Evolutionary conservation across 2,113 vertebrate genomes (phyloP).

Genomic region (Myiozetetes cayanensis): DNA sequence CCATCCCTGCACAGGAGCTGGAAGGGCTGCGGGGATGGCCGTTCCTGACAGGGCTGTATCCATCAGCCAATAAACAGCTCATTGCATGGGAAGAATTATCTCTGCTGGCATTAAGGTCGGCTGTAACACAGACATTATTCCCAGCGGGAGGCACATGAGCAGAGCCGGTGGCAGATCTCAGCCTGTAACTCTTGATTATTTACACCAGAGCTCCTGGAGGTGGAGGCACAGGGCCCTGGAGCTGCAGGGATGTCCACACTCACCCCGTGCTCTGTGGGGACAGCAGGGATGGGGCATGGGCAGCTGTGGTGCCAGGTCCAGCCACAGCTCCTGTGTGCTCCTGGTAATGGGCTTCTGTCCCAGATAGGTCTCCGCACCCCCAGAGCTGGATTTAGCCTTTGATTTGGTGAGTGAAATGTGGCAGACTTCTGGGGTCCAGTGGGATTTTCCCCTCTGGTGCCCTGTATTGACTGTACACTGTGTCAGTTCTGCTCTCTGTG

Average conservation of each 20-base stretch:
- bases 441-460: not conserved
- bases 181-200: not conserved
- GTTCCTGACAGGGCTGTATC: not conserved
- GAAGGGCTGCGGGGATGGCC: not conserved
- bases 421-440: accelerated
- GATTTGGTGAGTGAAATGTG: accelerated
- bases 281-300: not conserved
- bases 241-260: not conserved
- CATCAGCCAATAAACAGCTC: not conserved
- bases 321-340: not conserved
- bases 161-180: not conserved
- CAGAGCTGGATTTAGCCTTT: not conserved
- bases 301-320: accelerated
- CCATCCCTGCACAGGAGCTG: accelerated
- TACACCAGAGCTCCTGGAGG: not conserved
- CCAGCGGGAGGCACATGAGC: not conserved
- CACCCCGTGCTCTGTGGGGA: accelerated
- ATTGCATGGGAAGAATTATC: not conserved
- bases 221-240: accelerated
- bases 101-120: not conserved
- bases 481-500: accelerated
- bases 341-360: not conserved
- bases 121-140: not conserved
- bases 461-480: accelerated
- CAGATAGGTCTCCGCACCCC: accelerated